Evolutionary conservation across 2,113 vertebrate species (phyloP).

Genomic region (Illadopsis cleaveri): DNA sequence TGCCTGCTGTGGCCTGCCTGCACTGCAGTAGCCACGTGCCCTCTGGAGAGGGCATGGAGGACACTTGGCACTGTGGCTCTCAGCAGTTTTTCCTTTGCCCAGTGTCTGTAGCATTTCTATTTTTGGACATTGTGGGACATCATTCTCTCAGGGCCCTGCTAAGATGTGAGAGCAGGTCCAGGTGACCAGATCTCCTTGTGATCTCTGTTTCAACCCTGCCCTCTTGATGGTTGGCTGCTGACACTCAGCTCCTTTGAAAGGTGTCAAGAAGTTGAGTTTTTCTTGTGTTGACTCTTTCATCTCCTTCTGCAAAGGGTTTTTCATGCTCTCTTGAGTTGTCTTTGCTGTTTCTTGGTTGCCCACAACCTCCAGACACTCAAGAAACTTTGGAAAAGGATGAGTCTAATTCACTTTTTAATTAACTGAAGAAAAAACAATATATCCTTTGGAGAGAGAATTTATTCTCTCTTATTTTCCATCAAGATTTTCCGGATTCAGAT

Average conservation of each 20-base stretch:
- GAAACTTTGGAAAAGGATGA: neutral
- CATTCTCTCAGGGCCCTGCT: neutral
- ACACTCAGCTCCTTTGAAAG: neutral
- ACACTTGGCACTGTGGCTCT: neutral
- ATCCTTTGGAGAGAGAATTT: neutral
- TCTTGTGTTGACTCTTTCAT: neutral
- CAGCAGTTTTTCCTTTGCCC: neutral
- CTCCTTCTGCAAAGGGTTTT: neutral
- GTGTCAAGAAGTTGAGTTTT: neutral
- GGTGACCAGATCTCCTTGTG: neutral
- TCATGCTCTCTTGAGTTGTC: neutral
- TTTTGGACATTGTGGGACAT: neutral
- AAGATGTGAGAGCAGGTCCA: neutral
- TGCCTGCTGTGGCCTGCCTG: neutral
- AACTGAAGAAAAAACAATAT: neutral
- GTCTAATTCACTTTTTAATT: neutral
- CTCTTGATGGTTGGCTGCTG: neutral
- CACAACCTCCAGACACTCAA: neutral
- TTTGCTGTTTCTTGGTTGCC: neutral
- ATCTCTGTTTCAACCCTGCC: neutral
- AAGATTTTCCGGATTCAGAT: neutral
- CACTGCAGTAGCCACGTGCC: fast-evolving
- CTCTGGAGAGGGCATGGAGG: neutral
- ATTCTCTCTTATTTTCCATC: neutral
- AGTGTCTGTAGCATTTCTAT: neutral